Evolutionary conservation across 2,888 invertebrate genomes (phyloP).

Genomic region (Drosophila flavopinicola): DNA sequence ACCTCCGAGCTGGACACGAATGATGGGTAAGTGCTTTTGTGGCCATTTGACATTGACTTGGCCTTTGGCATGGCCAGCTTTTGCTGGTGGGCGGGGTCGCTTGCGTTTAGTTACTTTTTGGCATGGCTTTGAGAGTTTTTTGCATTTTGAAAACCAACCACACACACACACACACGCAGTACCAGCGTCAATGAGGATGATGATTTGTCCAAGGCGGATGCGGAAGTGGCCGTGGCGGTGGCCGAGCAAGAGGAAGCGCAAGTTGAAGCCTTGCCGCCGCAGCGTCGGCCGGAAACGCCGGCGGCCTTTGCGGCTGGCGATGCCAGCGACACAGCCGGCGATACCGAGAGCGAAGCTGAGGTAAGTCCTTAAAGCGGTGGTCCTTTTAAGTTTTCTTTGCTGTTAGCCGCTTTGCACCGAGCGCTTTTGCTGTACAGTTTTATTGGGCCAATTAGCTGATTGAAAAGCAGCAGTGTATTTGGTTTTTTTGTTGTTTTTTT

Average conservation of each 20-base stretch:
- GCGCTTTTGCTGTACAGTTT: slow-evolving; percentile 68
- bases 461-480: slow-evolving; percentile 10
- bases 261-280: slow-evolving; percentile 18
- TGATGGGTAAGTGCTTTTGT: slow-evolving; percentile 77
- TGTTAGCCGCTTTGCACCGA: slow-evolving; percentile 48
- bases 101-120: slow-evolving; percentile 40
- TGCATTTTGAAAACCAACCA: slow-evolving; percentile 64
- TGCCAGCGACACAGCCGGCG: slow-evolving; percentile 31
- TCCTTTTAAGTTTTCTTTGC: slow-evolving; percentile 22
- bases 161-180: slow-evolving; percentile 36
- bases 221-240: slow-evolving; percentile 38
- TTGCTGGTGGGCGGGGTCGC: slow-evolving; percentile 3
- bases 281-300: slow-evolving; percentile 60
- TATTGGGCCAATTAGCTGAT: slow-evolving; percentile 7
- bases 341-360: slow-evolving; percentile 53
- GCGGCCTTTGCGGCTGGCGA: slow-evolving; percentile 39
- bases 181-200: slow-evolving; percentile 76
- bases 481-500: background rate
- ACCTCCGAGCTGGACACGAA: slow-evolving; percentile 82
- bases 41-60: slow-evolving; percentile 49
- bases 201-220: slow-evolving; percentile 65
- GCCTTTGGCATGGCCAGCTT: slow-evolving; percentile 41
- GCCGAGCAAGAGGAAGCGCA: slow-evolving; percentile 13
- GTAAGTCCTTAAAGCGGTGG: slow-evolving; percentile 44
- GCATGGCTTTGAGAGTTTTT: slow-evolving; percentile 67